These are phyloP conservation scores for Adelphocoris suturalis DNA, from an alignment of 2,888 invertebrate species.

Conservation along the genomic window DNA sequence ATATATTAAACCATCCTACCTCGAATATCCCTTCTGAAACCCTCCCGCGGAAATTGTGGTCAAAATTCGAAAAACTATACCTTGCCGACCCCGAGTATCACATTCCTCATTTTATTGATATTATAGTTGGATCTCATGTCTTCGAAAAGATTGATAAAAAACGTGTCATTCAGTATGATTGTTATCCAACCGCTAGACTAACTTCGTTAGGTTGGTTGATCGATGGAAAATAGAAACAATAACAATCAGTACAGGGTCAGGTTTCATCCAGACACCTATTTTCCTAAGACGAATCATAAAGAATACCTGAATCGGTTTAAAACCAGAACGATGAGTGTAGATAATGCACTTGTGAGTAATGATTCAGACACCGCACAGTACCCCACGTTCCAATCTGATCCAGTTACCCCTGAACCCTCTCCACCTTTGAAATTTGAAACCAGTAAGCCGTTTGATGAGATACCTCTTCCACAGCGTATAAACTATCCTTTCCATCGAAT, in stretches of 20 bases:
- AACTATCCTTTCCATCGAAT: not conserved
- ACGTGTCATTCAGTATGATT: not conserved
- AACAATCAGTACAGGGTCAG: not conserved
- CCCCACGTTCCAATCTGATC: not conserved
- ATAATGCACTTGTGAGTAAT: not conserved
- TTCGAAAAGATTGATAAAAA: not conserved
- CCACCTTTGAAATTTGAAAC: not conserved
- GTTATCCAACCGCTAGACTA: conserved; percentile 13
- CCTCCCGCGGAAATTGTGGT: not conserved
- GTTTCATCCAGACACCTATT: conserved; percentile 7
- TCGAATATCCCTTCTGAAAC: not conserved
- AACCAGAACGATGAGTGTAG: not conserved
- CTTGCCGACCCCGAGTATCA: not conserved
- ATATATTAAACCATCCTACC: not conserved
- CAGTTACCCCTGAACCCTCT: not conserved
- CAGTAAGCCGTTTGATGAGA: not conserved
- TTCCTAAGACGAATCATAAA: not conserved
- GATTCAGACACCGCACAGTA: not conserved
- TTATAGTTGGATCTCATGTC: not conserved
- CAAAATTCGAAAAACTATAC: not conserved
- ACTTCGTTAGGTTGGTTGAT: conserved; percentile 1
- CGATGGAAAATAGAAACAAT: conserved; percentile 2
- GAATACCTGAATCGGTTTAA: not conserved
- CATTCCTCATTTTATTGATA: not conserved
- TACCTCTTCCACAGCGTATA: not conserved